Evolutionary conservation across 2,113 vertebrate genomes (phyloP).

Genomic region (Sprattus sprattus): DNA sequence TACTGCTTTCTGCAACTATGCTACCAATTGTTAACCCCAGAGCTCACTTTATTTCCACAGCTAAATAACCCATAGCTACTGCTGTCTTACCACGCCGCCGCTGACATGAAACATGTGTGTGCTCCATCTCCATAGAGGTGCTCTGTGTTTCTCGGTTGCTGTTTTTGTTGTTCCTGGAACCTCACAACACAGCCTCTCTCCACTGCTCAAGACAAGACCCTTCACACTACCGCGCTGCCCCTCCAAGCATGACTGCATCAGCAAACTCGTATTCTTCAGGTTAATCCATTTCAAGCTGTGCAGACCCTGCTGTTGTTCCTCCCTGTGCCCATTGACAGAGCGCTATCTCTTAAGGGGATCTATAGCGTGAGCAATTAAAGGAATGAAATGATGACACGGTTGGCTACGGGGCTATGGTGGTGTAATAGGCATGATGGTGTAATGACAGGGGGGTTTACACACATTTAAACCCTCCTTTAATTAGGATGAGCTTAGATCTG

Average conservation of each 20-base stretch:
- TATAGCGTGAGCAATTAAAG: constrained; percentile 16
- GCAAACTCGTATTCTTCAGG: not conserved
- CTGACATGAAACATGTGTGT: not conserved
- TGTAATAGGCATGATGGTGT: constrained; percentile 26
- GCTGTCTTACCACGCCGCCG: not conserved
- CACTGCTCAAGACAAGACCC: not conserved
- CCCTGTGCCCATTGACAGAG: not conserved
- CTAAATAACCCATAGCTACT: not conserved
- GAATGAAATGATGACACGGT: not conserved
- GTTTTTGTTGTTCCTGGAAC: not conserved
- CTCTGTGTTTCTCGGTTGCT: not conserved
- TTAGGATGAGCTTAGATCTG: constrained; percentile 23
- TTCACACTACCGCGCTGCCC: not conserved
- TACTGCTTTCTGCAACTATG: not conserved
- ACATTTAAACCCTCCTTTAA: constrained; percentile 3
- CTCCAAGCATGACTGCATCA: not conserved
- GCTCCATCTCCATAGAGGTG: not conserved
- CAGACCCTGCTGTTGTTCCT: not conserved
- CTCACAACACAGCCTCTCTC: not conserved
- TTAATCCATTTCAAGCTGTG: not conserved
- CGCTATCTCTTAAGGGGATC: not conserved
- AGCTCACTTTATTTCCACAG: not conserved
- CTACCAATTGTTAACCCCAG: not conserved
- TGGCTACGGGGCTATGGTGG: not conserved
- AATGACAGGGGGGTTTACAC: not conserved